phyloP scores from a whole-genome alignment of 2,113 vertebrate species.

The Danionella cerebrum region DNA sequence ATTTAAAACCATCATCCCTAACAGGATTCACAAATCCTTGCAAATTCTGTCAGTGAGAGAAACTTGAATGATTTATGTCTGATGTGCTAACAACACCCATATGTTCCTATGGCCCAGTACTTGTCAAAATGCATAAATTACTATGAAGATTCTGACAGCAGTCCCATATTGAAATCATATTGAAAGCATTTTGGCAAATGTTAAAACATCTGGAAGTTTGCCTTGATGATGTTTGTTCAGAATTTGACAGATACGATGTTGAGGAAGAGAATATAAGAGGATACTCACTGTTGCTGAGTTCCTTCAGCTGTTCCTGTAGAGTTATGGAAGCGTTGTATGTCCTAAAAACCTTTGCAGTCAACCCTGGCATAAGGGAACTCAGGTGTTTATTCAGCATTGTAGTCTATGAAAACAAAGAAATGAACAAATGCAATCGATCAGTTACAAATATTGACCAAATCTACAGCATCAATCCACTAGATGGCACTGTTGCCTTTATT shows the following conservation, averaged over 20 bases:
- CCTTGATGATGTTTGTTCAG: neutral
- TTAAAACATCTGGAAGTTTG: neutral
- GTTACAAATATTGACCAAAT: neutral
- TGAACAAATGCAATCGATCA: neutral
- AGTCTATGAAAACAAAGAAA: slow-evolving; percentile 52
- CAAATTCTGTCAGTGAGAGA: too few species aligned
- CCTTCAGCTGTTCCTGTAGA: slow-evolving; percentile 68
- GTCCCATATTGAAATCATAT: neutral
- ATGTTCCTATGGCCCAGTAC: neutral
- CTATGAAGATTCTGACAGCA: neutral
- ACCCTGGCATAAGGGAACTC: slow-evolving; percentile 65
- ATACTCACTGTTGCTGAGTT: slow-evolving; percentile 61
- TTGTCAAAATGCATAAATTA: neutral
- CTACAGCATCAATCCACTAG: slow-evolving; percentile 43
- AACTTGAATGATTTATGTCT: neutral
- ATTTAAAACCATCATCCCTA: too few species aligned
- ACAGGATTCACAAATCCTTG: too few species aligned
- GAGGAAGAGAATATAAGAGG: neutral
- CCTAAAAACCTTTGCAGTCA: slow-evolving; percentile 74
- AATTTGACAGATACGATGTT: neutral
- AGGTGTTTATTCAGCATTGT: slow-evolving; percentile 66
- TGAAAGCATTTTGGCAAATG: neutral
- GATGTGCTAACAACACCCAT: neutral
- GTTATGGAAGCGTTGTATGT: slow-evolving; percentile 75
- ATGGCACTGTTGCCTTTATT: slow-evolving; percentile 47